These are phyloP conservation scores for Neolamprologus sp. DNA, from an alignment of 2,113 vertebrate genomes.

Conservation along the genomic window DNA sequence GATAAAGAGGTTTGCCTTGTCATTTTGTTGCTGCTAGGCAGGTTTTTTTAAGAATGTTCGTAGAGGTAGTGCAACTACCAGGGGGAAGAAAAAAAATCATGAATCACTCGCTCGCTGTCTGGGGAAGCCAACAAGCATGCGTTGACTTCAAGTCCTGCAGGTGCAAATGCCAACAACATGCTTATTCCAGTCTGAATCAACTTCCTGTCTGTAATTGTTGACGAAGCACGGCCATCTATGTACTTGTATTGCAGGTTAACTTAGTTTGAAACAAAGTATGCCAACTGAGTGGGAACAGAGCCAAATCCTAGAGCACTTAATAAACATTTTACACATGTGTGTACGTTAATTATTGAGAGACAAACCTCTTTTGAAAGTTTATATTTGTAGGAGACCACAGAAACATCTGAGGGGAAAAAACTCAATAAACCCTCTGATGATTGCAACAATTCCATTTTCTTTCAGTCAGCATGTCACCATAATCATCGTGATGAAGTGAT, in stretches of 20 bases:
- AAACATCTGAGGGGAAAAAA: background rate
- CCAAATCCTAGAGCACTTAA: background rate
- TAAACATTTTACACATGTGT: background rate
- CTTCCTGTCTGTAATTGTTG: background rate
- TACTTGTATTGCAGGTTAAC: background rate
- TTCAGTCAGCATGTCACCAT: background rate
- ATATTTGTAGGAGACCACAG: too few relatives aligned
- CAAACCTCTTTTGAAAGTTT: background rate
- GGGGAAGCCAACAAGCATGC: background rate
- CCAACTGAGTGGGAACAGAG: background rate
- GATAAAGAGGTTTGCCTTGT: background rate
- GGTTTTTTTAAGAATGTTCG: background rate
- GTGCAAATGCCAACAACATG: background rate
- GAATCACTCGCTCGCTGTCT: accelerated
- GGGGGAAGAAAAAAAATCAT: accelerated
- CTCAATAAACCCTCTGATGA: background rate
- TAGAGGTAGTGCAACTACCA: background rate
- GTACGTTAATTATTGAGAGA: background rate
- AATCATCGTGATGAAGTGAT: background rate
- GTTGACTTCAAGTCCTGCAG: background rate
- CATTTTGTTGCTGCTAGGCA: background rate
- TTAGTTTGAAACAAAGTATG: background rate
- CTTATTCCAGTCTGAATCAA: background rate
- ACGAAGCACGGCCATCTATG: background rate
- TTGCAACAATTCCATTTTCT: background rate